Evolutionary conservation across 1,140 invertebrate genomes (phyloP).

Genomic region (Leptinotarsa lineolata): DNA sequence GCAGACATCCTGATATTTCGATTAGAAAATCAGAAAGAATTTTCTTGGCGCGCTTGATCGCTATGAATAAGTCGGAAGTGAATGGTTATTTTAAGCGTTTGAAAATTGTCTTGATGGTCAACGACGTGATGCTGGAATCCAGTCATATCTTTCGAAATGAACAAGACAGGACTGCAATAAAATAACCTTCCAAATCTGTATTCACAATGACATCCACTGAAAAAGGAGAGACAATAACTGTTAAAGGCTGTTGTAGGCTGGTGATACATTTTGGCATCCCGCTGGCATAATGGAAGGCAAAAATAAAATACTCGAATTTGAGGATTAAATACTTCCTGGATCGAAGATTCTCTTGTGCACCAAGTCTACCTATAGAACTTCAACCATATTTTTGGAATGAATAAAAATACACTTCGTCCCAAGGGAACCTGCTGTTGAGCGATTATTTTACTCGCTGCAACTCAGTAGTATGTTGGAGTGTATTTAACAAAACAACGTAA

Average conservation of each 20-base stretch:
- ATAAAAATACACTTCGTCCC: constrained; percentile 27
- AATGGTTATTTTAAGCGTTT: no score
- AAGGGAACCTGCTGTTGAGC: constrained; percentile 14
- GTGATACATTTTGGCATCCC: not conserved
- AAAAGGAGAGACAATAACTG: not conserved
- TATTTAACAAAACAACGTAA: not conserved
- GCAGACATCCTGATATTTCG: no score
- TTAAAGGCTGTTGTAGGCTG: constrained; percentile 1
- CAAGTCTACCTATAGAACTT: constrained; percentile 25
- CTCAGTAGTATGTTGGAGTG: no score
- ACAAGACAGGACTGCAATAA: no score
- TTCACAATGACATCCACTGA: not conserved
- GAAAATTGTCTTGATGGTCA: no score
- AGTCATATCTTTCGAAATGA: not conserved
- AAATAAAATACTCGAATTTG: no score
- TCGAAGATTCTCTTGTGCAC: constrained; percentile 15
- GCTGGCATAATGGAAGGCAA: no score
- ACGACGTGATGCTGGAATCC: not conserved
- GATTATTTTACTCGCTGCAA: no score
- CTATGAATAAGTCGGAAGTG: no score
- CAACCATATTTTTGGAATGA: constrained; percentile 17
- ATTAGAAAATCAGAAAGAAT: no score
- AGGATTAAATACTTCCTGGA: not conserved
- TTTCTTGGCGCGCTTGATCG: no score
- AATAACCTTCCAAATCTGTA: no score